Evolutionary conservation across 2,113 vertebrate species (phyloP), one percentile per base, ranked within the genome.

Genomic region (Prionailurus bengalensis): DNA sequence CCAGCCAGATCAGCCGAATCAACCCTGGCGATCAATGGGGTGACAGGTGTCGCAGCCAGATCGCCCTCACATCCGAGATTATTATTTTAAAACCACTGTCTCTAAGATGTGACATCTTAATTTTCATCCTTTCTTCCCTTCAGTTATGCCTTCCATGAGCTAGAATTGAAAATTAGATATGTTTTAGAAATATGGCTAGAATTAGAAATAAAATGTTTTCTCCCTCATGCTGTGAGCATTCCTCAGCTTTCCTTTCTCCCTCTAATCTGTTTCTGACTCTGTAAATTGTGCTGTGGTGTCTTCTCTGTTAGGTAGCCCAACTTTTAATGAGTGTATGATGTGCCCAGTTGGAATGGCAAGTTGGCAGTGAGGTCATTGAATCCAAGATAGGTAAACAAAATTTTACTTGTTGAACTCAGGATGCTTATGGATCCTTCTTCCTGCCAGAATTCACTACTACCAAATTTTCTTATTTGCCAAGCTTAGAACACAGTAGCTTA

Each of bases 91-190:
- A 97, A 85, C 15, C 23, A 53, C 66, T 31, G 7, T 17, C 36
- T 95, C 71, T 79, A 88, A 94, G 53, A 78, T 78, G 33, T 45
- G 45, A 31, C 81, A n/a, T 92, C 65, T 95, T 92, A 76, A 92
- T 92, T 95, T 95, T 92, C 19, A 89, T 89, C 73, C 95, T 83
- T 95, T 82, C 61, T 94, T 95, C 29, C 16, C 39, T 89, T 79
- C 14, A 39, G 63, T 78, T 78, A 27, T 78, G 45, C 14, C n/a
- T 88, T 76, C 33, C 11, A 73, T 80, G 74, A 87, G 5, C 19
- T 84, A 95, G 70, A 93, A 85, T 85, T 71, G 91, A 95, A 96
- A 81, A 87, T 81, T 73, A 94, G 65, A 23, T 39, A 19, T 91
- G 25, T 85, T 96, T 95, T 84, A 94, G 51, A 97, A 97, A 76